Evolutionary conservation across 2,113 vertebrate species (phyloP).

Genomic region (Nanger granti): DNA sequence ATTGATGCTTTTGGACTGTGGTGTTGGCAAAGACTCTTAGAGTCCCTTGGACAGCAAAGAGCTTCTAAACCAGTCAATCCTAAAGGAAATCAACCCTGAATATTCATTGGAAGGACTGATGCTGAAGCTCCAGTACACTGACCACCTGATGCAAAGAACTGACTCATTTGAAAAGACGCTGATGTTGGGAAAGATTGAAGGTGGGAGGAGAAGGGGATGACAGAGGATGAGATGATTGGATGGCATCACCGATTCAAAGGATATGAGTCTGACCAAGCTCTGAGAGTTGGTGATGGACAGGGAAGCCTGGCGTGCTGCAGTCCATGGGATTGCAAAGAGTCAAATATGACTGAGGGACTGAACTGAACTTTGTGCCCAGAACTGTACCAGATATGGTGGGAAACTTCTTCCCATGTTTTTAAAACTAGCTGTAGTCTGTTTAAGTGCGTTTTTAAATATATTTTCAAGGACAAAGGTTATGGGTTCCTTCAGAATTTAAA

Average conservation of each 20-base stretch:
- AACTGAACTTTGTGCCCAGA: neutral
- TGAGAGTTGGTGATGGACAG: neutral
- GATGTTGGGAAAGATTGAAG: neutral
- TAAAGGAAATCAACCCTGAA: neutral
- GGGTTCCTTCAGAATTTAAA: conserved; percentile 32
- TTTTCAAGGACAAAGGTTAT: neutral
- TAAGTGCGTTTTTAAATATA: conserved; percentile 20
- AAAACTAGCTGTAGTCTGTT: neutral
- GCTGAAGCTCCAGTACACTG: neutral
- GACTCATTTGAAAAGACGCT: neutral
- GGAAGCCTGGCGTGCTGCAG: neutral
- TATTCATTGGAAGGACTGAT: neutral
- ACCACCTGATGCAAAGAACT: neutral
- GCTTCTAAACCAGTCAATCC: neutral
- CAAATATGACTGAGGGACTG: neutral
- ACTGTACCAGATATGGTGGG: neutral
- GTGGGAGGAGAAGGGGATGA: neutral
- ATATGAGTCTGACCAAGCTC: neutral
- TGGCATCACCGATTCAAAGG: neutral
- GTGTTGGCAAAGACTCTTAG: neutral
- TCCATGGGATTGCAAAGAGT: neutral
- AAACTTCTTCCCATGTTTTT: neutral
- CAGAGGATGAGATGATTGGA: neutral
- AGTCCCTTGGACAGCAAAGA: neutral
- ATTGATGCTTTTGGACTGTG: neutral